Conservation (phyloP, 2,113 vertebrate genomes). For the Tragulus kanchil region DNA sequence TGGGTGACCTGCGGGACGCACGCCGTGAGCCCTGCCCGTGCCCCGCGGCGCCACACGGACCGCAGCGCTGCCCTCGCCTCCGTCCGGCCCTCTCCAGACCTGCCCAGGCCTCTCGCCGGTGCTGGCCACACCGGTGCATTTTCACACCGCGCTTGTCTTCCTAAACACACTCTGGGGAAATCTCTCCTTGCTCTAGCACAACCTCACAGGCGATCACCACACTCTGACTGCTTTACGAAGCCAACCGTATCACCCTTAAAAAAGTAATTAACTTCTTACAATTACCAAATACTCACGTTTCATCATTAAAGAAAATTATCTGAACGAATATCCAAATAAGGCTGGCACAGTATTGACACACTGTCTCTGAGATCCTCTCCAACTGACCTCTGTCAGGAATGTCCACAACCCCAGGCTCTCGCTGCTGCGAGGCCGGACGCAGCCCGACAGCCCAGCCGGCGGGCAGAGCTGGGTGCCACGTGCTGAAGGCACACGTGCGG, state of each 20-base stretch:
- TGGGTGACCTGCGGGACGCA: slow-evolving; percentile 93
- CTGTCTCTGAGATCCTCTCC: background rate
- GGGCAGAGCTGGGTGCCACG: background rate
- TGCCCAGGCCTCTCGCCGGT: accelerated
- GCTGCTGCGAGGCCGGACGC: background rate
- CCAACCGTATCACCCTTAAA: background rate
- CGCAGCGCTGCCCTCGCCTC: background rate
- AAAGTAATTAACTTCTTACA: background rate
- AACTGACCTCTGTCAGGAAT: background rate
- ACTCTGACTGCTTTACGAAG: background rate
- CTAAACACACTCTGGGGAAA: background rate
- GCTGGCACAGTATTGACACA: accelerated
- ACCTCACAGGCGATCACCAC: background rate
- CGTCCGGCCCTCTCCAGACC: background rate
- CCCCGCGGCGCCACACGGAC: too few species aligned
- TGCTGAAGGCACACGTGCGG: too few species aligned
- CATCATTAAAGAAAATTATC: background rate
- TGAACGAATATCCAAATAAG: background rate
- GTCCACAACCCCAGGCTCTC: too few species aligned
- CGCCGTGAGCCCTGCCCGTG: too few species aligned
- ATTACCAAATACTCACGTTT: background rate
- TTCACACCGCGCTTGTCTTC: background rate
- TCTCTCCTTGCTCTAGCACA: background rate
- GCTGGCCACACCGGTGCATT: background rate
- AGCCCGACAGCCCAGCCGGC: background rate